These are phyloP conservation scores for Naja naja DNA, from an alignment of 2,113 vertebrate genomes.

Conservation along the genomic window DNA sequence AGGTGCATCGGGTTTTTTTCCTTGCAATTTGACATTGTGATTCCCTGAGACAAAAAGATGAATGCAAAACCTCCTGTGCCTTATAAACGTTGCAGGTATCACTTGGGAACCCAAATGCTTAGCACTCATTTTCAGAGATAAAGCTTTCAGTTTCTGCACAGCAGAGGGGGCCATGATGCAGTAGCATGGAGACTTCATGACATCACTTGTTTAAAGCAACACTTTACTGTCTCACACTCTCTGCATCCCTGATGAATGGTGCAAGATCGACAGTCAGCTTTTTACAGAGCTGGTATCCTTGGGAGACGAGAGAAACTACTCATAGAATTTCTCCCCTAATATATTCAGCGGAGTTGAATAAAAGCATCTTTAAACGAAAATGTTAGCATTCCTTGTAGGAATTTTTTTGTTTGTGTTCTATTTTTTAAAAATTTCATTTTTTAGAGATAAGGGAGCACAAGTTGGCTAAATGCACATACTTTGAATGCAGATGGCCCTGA, in stretches of 20 bases:
- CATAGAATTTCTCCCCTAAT: not conserved
- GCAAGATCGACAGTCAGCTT: not conserved
- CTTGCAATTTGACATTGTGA: constrained; percentile 38
- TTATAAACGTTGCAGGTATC: constrained; percentile 24
- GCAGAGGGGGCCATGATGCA: not conserved
- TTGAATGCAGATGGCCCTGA: not conserved
- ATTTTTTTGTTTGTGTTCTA: not conserved
- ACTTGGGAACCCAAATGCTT: constrained; percentile 11
- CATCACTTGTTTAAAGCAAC: not conserved
- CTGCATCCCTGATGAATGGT: not conserved
- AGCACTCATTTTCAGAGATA: not conserved
- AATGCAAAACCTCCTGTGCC: constrained; percentile 47
- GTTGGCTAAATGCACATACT: not conserved
- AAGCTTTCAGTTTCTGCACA: not conserved
- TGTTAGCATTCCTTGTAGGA: not conserved
- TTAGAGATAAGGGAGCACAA: not conserved
- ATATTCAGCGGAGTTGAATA: not conserved
- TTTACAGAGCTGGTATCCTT: not conserved
- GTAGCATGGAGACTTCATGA: not conserved
- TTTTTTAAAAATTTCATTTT: not conserved
- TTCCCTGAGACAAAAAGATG: constrained; percentile 7
- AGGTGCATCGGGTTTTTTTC: constrained; percentile 42
- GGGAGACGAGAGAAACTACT: not conserved
- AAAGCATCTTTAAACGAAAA: not conserved
- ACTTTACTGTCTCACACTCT: not conserved